Evolutionary conservation across 2,113 vertebrate species (phyloP).

Genomic region (Leptocoma aspasia): DNA sequence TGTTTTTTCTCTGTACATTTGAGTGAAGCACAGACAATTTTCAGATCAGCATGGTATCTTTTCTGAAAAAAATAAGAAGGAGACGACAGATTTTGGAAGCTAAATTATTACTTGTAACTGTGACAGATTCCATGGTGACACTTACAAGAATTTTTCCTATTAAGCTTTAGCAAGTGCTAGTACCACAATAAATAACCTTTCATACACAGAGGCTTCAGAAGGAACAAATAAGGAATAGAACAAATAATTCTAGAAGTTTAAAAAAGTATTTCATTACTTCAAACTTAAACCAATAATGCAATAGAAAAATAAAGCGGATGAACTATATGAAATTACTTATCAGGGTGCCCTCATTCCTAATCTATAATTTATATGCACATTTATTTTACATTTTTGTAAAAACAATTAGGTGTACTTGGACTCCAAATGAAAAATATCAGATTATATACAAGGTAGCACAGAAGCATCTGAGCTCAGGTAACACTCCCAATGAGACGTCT

Average conservation of each 20-base stretch:
- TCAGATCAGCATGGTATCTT: conserved; percentile 52
- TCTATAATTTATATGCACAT: conserved; percentile 56
- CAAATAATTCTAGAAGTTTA: conserved; percentile 61
- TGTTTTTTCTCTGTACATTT: conserved; percentile 9
- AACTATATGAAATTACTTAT: conserved; percentile 34
- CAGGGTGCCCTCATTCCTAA: conserved; percentile 4
- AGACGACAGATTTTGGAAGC: conserved; percentile 62
- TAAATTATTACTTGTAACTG: conserved; percentile 72
- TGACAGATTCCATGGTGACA: conserved; percentile 65
- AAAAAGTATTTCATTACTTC: conserved; percentile 60
- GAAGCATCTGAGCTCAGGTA: conserved; percentile 39
- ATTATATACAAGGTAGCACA: conserved; percentile 10
- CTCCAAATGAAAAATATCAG: conserved; percentile 23
- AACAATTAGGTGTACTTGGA: conserved; percentile 37
- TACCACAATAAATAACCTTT: conserved; percentile 73
- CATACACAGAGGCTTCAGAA: conserved; percentile 63
- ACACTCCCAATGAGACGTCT: neutral
- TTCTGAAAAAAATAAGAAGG: neutral
- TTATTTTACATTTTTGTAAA: conserved; percentile 42
- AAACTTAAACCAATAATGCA: conserved; percentile 51
- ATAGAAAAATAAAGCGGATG: neutral
- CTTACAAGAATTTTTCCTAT: conserved; percentile 73
- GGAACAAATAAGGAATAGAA: conserved; percentile 65
- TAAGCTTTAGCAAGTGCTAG: conserved; percentile 66
- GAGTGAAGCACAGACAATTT: conserved; percentile 52